Percentiles rank a stretch among this genome's conserved stretches.
Evolutionary conservation across 2,888 invertebrate genomes (phyloP).

Genomic region (Nemapogon koenigi): DNA sequence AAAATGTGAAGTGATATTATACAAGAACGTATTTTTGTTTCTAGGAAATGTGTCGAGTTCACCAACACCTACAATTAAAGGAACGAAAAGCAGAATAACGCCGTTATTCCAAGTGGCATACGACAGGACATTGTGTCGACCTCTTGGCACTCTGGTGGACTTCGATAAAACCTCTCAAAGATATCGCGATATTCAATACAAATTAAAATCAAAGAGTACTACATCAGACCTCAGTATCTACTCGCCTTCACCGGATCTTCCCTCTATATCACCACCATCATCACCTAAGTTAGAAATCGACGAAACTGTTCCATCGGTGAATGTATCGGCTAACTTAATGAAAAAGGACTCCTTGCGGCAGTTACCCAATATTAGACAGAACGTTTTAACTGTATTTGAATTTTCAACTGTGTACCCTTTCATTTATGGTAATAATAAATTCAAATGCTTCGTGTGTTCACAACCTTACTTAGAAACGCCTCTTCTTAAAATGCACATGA

Average conservation of each 20-base stretch:
- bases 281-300: neutral
- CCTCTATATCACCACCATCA: conserved; percentile 24
- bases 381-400: conserved; percentile 46
- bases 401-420: conserved; percentile 52
- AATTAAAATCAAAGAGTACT: conserved; percentile 12
- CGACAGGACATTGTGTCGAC: conserved; percentile 50
- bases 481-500: conserved; percentile 39
- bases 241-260: conserved; percentile 34
- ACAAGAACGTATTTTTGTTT: conserved; percentile 1
- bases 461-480: conserved; percentile 42
- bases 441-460: conserved; percentile 52
- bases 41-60: conserved; percentile 8
- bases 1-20: too few relatives aligned
- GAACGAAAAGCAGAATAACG: conserved; percentile 29
- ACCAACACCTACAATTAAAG: conserved; percentile 1
- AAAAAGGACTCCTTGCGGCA: too few relatives aligned
- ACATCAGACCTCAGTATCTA: conserved; percentile 15
- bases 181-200: conserved; percentile 9
- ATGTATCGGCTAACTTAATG: neutral
- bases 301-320: neutral
- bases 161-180: conserved; percentile 23
- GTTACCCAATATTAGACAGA: conserved; percentile 35
- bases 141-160: conserved; percentile 44
- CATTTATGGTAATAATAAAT: conserved; percentile 49
- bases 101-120: conserved; percentile 56